Evolutionary conservation across 1,140 invertebrate genomes (phyloP).

Genomic region (Drosophila tani): DNA sequence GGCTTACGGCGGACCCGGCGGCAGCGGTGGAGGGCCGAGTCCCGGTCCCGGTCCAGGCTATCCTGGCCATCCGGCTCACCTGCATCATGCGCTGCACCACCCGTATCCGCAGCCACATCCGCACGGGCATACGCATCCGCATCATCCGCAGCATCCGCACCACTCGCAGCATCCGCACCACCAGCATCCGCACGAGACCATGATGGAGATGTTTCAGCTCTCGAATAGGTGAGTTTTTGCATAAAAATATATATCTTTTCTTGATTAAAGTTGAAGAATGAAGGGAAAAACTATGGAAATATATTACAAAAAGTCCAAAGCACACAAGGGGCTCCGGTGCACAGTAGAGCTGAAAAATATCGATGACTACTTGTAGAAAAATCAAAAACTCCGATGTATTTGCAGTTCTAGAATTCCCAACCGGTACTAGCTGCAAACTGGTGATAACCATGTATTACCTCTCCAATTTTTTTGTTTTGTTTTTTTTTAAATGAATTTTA

Average conservation of each 20-base stretch:
- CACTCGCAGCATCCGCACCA: constrained; percentile 53
- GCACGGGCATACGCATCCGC: constrained; percentile 40
- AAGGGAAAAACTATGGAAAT: not conserved
- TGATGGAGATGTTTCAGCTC: constrained; percentile 83
- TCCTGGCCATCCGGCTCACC: constrained; percentile 19
- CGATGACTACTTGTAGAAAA: too few species aligned
- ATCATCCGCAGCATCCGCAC: constrained; percentile 38
- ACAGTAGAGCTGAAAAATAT: too few species aligned
- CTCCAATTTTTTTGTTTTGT: too few species aligned
- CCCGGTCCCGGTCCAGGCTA: constrained; percentile 17
- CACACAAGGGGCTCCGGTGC: too few species aligned
- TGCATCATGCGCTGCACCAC: constrained; percentile 29
- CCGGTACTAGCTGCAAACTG: too few species aligned
- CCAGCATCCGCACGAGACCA: constrained; percentile 72
- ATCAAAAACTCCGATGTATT: too few species aligned
- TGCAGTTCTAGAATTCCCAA: too few species aligned
- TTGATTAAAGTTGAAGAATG: not conserved
- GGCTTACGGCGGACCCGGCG: constrained; percentile 13
- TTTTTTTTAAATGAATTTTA: too few species aligned
- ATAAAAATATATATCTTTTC: not conserved
- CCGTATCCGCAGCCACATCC: constrained; percentile 39
- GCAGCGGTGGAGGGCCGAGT: constrained; percentile 1
- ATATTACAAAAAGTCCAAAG: too few species aligned
- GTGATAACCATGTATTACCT: too few species aligned
- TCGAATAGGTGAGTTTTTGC: constrained; percentile 76